Evolutionary conservation across 1,140 invertebrate species (phyloP), one percentile per base, ranked within the genome.

Genomic region (Eupristina koningsbergeri): DNA sequence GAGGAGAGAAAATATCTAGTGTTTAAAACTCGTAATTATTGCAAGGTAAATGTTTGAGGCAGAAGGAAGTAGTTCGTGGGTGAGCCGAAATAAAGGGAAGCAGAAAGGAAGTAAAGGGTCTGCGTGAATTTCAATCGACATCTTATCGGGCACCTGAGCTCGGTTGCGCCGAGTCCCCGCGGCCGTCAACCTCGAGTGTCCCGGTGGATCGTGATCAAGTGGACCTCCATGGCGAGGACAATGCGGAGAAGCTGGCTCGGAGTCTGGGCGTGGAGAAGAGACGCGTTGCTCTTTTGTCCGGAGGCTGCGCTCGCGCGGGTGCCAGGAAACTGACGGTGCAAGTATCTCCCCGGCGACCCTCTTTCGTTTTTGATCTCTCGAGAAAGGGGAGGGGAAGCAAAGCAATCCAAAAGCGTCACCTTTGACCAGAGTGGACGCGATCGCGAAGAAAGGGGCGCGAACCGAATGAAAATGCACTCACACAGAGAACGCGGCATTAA

Each of bases 111-210:
- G 39, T 73, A n/a, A 58, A 39, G 86, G 86, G 86, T 86, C 86
- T 89, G 89, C 90, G 90, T 91, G 90, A 90, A 91, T 91, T 91
- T 91, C 90, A 91, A 91, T 91, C 90, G 90, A 91, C 90, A 89
- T 90, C 90, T 91, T 91, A 91, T 91, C 90, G 87, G 89, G 85
- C 81, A 87, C 86, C 86, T 87, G 87, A 88, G 86, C 85, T 85
- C 85, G 75, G 81, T 26, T 58, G 53, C 22, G 81, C 86, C 64
- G 31, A 31, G 77, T 45, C 67, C 39, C 67, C 22, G 77, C 39
- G 61, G 58, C 58, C n/a, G 80, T 73, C 47, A 11, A 9, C 31
- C n/a, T 80, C 76, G 78, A 86, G 88, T 88, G 86, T 87, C 85
- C 84, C 86, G 86, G 64, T 87, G 87, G 87, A 89, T 89, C 89